phyloP scores from a whole-genome alignment of 2,113 vertebrate species.

The Hyperoodon ampullatus region DNA sequence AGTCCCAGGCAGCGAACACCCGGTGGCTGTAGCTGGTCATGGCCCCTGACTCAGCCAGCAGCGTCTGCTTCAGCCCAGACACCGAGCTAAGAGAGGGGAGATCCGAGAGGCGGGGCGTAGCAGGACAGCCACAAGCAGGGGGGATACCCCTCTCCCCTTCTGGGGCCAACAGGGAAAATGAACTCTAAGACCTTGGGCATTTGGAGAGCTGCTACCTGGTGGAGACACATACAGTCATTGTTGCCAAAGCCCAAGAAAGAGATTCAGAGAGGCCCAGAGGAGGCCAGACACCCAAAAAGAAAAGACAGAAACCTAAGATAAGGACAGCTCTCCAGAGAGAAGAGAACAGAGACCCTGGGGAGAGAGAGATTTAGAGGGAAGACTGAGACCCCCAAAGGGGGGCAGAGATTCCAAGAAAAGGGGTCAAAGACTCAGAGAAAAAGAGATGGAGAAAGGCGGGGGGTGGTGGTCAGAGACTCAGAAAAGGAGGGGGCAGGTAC shows the following conservation, averaged over 20 bases:
- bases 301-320: too few species aligned
- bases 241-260: neutral
- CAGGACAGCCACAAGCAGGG: neutral
- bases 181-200: neutral
- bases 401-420: neutral
- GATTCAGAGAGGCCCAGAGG: neutral
- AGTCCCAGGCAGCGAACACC: slow-evolving; percentile 92
- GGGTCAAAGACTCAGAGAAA: neutral
- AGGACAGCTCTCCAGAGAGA: too few species aligned
- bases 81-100: slow-evolving; percentile 85
- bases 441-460: neutral
- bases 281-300: neutral
- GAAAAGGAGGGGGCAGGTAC: too few species aligned
- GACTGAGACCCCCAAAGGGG: neutral
- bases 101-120: rapidly evolving
- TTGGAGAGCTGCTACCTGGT: neutral
- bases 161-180: neutral
- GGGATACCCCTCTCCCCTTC: too few species aligned
- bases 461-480: neutral
- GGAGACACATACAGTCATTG: neutral
- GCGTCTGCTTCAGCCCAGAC: slow-evolving; percentile 84
- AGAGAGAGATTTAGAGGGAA: neutral
- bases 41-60: slow-evolving; percentile 85
- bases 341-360: neutral
- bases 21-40: slow-evolving; percentile 89